Base-by-base conservation (phyloP, 2,888 invertebrate genomes). In the Caenorhabditis macrosperma region DNA sequence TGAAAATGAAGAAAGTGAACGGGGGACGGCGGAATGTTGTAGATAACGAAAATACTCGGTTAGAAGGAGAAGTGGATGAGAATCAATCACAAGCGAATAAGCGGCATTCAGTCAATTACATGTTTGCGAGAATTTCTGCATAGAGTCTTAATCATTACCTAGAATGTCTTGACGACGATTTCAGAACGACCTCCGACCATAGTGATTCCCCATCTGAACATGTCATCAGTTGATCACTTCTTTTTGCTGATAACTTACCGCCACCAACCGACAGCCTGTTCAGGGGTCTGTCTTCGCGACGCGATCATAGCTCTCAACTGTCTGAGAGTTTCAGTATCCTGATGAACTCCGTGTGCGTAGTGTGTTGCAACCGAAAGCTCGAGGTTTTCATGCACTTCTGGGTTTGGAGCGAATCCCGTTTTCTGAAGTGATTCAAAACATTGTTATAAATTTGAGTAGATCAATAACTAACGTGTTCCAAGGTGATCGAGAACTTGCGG, bases 291-390 rank as follows among this genome's bases (percentile, higher is more conserved):
- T 52, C 85, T 64, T 26, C 90, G 82, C 7, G 81, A 79, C 28
- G 83, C 79, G 54, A 90, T 88, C 75, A 90, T 76, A 1, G 72
- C 69, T 28, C 90, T 85, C 38, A 90, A 74, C 46, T 90, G 90
- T 26, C 74, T 46, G 26, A 90, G 67, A 1, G 90, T 89, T 17
- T 88, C 88, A 2, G 89, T 87, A 54, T 89, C 84, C 64, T 89
- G 89, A 72, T 88, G 67, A 9, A 59, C 44, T 57, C 88, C 90
- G 63, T 90, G 90, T 1, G 89, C 88, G 55, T 90, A 87, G 50
- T 90, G 90, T 22, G 89, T 87, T 6, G 90, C 90, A 2, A 88
- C 89, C 1, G 88, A 84, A 22, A 90, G 54, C 59, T 90, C 90
- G 22, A 90, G 75, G 30, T 81, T 87, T 30, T 86, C 86, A 9